Evolutionary conservation across 1,140 invertebrate genomes (phyloP).

Genomic region (Cydia splendana): DNA sequence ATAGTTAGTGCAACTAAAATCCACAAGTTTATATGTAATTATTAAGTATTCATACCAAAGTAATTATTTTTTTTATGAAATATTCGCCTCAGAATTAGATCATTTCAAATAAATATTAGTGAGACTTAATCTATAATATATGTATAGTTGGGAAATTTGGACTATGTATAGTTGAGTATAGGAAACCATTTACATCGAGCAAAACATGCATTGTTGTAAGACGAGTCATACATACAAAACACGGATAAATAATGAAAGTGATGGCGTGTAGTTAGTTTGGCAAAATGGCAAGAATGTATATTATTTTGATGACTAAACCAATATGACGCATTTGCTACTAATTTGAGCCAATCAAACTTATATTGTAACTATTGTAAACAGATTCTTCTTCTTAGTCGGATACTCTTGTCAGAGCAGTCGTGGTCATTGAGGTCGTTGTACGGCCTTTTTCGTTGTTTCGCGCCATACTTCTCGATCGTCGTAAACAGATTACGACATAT

Average conservation of each 20-base stretch:
- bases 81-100: too few species aligned
- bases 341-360: not conserved
- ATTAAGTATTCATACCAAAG: not conserved
- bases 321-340: not conserved
- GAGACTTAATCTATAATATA: too few species aligned
- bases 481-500: too few species aligned
- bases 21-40: too few species aligned
- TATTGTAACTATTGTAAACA: not conserved
- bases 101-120: too few species aligned
- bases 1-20: not conserved
- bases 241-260: not conserved
- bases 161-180: not conserved
- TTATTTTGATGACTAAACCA: not conserved
- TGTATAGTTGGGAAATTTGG: too few species aligned
- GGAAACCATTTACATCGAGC: not conserved
- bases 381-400: too few species aligned
- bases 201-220: not conserved
- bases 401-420: too few species aligned
- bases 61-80: not conserved
- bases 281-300: not conserved
- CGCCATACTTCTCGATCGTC: too few species aligned
- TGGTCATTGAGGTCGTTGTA: too few species aligned
- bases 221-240: slow-evolving; percentile 1
- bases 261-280: not conserved
- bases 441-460: too few species aligned